Evolutionary conservation across 2,888 invertebrate species (phyloP).

Genomic region (Sinopyrophorus schimmeli): DNA sequence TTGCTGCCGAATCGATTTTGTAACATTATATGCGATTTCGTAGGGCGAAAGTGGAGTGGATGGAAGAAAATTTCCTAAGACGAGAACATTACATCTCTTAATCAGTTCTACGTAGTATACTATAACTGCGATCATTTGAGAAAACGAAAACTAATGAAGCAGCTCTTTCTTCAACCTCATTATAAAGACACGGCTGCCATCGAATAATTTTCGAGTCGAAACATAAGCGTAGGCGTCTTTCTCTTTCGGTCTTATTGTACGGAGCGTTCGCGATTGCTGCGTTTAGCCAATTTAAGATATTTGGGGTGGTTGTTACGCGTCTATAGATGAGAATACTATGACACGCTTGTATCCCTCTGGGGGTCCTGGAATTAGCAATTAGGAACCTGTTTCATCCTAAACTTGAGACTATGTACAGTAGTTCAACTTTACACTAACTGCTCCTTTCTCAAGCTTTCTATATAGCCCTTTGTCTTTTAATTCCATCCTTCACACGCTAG

Average conservation of each 20-base stretch:
- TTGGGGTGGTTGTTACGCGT: constrained; percentile 21
- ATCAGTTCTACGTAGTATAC: constrained; percentile 9
- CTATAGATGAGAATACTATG: constrained; percentile 31
- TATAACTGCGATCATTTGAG: background rate
- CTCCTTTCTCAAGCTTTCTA: constrained; percentile 22
- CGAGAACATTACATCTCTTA: constrained; percentile 5
- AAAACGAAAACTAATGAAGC: constrained; percentile 6
- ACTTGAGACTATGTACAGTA: constrained; percentile 30
- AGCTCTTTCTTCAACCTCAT: constrained; percentile 3
- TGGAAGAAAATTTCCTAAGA: constrained; percentile 1
- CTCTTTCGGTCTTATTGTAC: constrained; percentile 12
- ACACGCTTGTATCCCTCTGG: constrained; percentile 36
- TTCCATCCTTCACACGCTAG: constrained; percentile 12
- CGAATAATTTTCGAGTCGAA: constrained; percentile 2
- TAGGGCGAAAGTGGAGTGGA: background rate
- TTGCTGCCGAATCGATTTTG: background rate
- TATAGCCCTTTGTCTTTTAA: constrained; percentile 24
- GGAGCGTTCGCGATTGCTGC: constrained; percentile 8
- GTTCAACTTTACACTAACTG: constrained; percentile 36
- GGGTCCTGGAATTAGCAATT: constrained; percentile 39
- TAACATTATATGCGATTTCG: constrained; percentile 1
- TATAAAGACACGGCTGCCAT: background rate
- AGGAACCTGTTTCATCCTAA: constrained; percentile 37
- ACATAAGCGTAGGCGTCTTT: constrained; percentile 1
- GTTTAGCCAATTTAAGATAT: constrained; percentile 20